Evolutionary conservation across 2,113 vertebrate species (phyloP), one percentile per base, ranked within the genome.

Genomic region (Pipra filicauda): DNA sequence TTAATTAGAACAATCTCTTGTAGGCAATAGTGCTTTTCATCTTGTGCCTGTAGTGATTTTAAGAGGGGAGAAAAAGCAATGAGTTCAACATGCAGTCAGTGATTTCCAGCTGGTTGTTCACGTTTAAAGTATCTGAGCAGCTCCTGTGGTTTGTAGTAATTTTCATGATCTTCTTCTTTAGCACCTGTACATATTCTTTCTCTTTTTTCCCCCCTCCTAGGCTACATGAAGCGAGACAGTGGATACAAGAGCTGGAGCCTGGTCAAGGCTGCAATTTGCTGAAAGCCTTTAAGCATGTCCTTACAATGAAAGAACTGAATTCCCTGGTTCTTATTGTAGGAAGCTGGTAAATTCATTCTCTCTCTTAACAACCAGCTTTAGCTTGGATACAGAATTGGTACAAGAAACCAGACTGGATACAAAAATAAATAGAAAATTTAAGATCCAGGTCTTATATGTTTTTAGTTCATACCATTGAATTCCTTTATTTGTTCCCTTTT

Each of bases 211-310:
- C 71, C 71, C n/a, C 14, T 51, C 7, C 22, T 52, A 99, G 98
- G 46, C 95, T 98, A 9, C 91, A 90, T 77, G 98, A 99, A 97
- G 95, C 96, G 49, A 98, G 96, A 44, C 95, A 97, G n/a, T 98
- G 98, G 98, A 88, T 98, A 11, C 93, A 96, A 74, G 92, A 94
- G 24, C 89, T 98, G 39, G 75, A 95, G 65, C 97, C 97, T 7
- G 91, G 88, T 11, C 95, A 43, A 81, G 97, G 97, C 73, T 98
- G 98, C 87, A 98, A 98, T 92, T 96, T 98, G 66, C 96, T 98
- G 26, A 96, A 97, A 62, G 98, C 97, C 48, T 91, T 98, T 39
- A 98, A 97, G 91, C 97, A 94, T 28, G 46, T 61, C 65, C 64
- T 98, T 70, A 16, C 8, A 1, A n/a, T 97, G 16, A 95, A 90